These are phyloP conservation scores for Camelus dromedarius DNA, from an alignment of 2,113 vertebrate genomes.

Conservation along the genomic window DNA sequence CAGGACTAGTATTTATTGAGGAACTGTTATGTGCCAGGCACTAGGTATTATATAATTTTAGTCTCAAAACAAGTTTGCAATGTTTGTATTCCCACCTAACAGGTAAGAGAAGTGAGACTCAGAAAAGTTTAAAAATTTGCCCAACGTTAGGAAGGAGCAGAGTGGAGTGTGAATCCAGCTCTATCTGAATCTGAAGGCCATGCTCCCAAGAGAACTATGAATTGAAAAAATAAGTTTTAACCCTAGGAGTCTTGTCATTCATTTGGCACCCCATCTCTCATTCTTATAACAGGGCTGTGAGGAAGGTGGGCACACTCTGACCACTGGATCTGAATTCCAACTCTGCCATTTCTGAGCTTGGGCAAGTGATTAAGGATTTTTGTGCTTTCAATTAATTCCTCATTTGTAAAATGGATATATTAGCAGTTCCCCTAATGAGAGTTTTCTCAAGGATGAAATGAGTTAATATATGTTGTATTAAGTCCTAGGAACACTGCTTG, in stretches of 20 bases:
- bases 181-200: background rate
- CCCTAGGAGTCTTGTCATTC: background rate
- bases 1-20: background rate
- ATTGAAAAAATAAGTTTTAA: background rate
- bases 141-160: background rate
- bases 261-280: background rate
- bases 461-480: background rate
- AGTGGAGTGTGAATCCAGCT: background rate
- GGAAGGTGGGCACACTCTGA: background rate
- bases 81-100: background rate
- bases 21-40: background rate
- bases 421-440: background rate
- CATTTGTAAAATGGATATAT: background rate
- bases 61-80: background rate
- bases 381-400: conserved; percentile 5
- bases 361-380: background rate
- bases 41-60: background rate
- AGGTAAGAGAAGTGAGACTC: background rate
- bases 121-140: background rate
- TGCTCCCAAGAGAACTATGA: background rate
- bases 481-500: background rate
- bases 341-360: background rate
- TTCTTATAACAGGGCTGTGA: background rate
- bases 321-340: background rate
- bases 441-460: background rate